Percentiles rank a stretch among this genome's conserved stretches.
Conservation (phyloP, 1,140 invertebrate species). For the Archivesica marissinica region DNA sequence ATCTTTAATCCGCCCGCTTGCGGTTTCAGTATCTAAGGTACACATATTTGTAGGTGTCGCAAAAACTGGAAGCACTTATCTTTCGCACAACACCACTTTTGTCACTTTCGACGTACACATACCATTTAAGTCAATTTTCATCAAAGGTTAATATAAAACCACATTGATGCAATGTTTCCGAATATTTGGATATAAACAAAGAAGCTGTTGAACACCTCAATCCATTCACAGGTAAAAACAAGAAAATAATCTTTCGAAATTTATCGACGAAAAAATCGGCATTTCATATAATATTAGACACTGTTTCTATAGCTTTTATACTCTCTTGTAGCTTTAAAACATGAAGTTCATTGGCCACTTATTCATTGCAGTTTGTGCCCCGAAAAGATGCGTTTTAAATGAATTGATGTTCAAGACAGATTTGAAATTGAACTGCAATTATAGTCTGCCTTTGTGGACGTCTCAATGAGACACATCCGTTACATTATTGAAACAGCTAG, state of each 20-base stretch:
- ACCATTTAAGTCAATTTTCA: constrained; percentile 36
- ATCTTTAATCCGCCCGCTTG: not conserved
- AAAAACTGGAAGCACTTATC: constrained; percentile 19
- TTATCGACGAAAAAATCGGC: not conserved
- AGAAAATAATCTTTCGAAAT: not conserved
- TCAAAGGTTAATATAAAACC: not conserved
- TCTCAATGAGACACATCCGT: not conserved
- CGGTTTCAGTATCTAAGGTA: not conserved
- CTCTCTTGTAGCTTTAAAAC: not conserved
- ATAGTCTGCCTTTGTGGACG: not conserved
- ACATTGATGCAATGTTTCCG: not conserved
- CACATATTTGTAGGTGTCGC: not conserved
- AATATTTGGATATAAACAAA: not conserved
- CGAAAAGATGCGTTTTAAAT: too few species aligned
- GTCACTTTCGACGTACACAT: constrained; percentile 27
- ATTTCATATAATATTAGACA: not conserved
- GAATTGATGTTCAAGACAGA: too few species aligned
- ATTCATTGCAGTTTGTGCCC: too few species aligned
- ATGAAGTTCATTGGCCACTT: not conserved
- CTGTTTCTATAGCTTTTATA: too few species aligned
- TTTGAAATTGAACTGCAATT: not conserved
- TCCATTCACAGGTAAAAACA: not conserved
- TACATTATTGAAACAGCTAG: too few species aligned
- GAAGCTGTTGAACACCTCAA: not conserved
- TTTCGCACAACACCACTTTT: not conserved